A percentile compares a stretch with the other conserved stretches of the same genome.
phyloP scores from a whole-genome alignment of 2,888 invertebrate species.

The Ormia ochracea region DNA sequence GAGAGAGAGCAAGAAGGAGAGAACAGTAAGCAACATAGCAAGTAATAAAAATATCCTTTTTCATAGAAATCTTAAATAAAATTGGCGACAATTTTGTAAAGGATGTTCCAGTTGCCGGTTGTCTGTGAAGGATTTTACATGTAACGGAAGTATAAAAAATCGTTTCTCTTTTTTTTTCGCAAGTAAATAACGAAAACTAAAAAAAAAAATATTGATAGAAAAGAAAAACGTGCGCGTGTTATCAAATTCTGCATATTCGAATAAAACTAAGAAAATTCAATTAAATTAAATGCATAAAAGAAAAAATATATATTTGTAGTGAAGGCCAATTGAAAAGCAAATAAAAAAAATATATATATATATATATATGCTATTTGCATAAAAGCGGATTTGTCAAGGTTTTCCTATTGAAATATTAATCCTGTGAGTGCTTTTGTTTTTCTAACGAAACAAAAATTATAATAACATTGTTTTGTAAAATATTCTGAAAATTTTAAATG shows the following conservation, averaged over 20 bases:
- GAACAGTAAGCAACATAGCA: not conserved
- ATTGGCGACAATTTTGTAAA: conserved; percentile 24
- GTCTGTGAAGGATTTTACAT: conserved; percentile 40
- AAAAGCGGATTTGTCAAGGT: no score
- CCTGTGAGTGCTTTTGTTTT: no score
- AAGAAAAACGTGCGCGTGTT: conserved; percentile 34
- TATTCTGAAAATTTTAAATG: no score
- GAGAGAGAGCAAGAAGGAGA: not conserved
- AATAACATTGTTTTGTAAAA: no score
- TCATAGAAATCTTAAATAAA: not conserved
- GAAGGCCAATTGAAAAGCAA: no score
- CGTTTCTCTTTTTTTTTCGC: not conserved
- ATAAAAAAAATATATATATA: no score
- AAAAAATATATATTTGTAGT: not conserved
- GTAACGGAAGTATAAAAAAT: conserved; percentile 11
- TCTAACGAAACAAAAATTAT: no score
- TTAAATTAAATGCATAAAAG: not conserved
- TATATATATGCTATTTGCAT: no score
- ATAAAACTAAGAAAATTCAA: no score
- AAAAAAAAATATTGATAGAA: not conserved
- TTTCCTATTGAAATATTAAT: no score
- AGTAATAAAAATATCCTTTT: conserved; percentile 31
- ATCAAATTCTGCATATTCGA: not conserved
- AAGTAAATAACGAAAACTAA: not conserved
- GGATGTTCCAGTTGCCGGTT: conserved; percentile 53